Percentiles rank a stretch among this genome's conserved stretches.
Conservation (phyloP, 2,113 vertebrate species). For the Chloroceryle aenea region DNA sequence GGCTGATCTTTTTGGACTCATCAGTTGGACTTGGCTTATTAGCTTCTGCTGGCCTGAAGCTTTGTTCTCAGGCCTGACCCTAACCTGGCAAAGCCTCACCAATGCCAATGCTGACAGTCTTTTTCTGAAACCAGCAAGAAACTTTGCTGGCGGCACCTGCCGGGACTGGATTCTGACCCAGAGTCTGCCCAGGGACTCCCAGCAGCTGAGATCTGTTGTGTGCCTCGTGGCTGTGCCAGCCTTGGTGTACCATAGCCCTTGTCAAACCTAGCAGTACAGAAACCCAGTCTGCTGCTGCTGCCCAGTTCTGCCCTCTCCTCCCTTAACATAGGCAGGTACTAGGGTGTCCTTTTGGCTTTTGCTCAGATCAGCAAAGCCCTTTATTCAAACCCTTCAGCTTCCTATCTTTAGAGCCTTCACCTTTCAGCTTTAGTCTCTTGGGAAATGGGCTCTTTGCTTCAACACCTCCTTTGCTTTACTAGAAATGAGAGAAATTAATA, state of each 20-base stretch:
- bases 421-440: neutral
- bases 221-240: neutral
- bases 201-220: neutral
- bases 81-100: neutral
- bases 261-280: neutral
- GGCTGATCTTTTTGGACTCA: neutral
- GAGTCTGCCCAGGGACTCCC: neutral
- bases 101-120: neutral
- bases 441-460: neutral
- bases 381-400: neutral
- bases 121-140: neutral
- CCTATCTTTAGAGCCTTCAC: neutral
- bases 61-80: neutral
- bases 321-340: neutral
- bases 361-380: neutral
- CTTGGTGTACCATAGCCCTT: neutral
- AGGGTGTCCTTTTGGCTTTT: neutral
- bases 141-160: neutral
- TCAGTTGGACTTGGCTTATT: neutral
- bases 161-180: neutral
- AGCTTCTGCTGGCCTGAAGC: neutral
- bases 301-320: neutral
- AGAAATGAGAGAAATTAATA: neutral
- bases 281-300: neutral
- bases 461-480: neutral